Evolutionary conservation across 1,140 invertebrate genomes (phyloP), one percentile per base, ranked within the genome.

Genomic region (Pissodes strobi): DNA sequence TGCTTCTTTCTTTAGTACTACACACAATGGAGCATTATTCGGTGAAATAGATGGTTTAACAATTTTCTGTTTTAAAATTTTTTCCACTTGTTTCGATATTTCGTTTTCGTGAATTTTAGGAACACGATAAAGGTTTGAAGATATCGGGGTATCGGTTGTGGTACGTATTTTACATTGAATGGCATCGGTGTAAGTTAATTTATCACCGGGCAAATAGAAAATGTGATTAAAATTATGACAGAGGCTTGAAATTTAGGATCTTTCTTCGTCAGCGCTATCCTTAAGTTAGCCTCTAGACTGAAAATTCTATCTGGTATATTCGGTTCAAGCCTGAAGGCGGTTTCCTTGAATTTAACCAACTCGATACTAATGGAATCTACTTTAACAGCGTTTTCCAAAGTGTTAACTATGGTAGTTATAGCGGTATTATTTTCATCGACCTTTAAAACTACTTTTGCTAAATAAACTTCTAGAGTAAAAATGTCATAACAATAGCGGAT

Each of bases 51-150:
- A 74, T 23, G 68, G 69, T 38, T 55, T 45, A 48, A 80, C 80
- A n/a, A 81, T 77, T n/a, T 68, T 66, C 57, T 79, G 60, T 13
- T 74, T 34, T 53, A 79, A 61, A 75, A 80, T 77, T 71, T 79
- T 72, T 2, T 72, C 10, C 19, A 79, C 72, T 69, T 80, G 77
- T 23, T 60, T 72, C 38, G 76, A 61, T 6, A 80, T 71, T 73
- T 80, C 78, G 18, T 74, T 46, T 68, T 76, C 67, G 37, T 79
- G 76, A n/a, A 75, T 51, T 66, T 76, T 45, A 1, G 76, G 76
- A 25, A 68, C 76, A 15, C 75, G 27, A 69, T 78, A 78, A 12
- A 58, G 55, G 72, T 75, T 75, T 1, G 70, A 41, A 52, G 52
- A 46, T 34, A 76, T 70, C 25, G 73, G 73, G 23, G 23, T 70